phyloP scores from a whole-genome alignment of 2,113 vertebrate species.

The Tyto alba region DNA sequence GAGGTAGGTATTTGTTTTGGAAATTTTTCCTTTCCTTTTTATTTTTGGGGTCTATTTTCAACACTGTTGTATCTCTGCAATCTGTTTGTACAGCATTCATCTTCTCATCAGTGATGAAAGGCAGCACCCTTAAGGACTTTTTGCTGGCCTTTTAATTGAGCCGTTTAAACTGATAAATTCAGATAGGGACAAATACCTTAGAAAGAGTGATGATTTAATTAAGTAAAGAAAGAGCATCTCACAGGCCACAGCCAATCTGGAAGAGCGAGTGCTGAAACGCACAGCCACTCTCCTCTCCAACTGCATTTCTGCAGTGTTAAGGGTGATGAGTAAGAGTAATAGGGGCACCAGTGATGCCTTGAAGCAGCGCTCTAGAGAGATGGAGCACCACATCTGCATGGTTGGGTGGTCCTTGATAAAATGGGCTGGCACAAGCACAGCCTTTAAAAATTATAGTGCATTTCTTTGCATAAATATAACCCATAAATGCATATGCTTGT shows the following conservation, averaged over 20 bases:
- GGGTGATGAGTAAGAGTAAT: background rate
- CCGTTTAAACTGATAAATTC: background rate
- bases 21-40: background rate
- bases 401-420: background rate
- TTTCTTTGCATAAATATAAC: background rate
- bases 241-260: background rate
- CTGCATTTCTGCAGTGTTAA: background rate
- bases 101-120: background rate
- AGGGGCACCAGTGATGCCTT: background rate
- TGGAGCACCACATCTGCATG: background rate
- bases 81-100: background rate
- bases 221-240: background rate
- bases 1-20: background rate
- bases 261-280: background rate
- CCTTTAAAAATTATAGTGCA: background rate
- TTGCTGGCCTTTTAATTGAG: slow-evolving; percentile 22
- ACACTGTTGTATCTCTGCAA: background rate
- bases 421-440: background rate
- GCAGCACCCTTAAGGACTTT: background rate
- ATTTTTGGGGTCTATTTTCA: background rate
- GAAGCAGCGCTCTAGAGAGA: background rate
- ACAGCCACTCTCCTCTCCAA: background rate
- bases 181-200: background rate
- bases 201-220: background rate
- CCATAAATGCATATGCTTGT: background rate